These are phyloP conservation scores for Syngnathus floridae DNA, from an alignment of 2,113 vertebrate genomes.

Conservation along the genomic window DNA sequence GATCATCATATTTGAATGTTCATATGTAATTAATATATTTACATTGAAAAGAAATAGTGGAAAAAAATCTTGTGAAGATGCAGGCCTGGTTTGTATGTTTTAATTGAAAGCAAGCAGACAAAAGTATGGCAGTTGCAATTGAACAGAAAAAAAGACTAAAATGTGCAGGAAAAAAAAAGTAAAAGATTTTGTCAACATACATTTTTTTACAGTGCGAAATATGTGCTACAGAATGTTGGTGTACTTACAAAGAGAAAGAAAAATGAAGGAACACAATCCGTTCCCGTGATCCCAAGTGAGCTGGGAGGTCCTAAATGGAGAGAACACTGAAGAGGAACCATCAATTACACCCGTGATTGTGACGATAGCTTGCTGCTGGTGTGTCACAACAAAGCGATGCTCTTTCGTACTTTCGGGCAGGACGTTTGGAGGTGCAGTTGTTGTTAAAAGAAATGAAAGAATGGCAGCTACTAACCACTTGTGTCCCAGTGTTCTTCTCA, in stretches of 20 bases:
- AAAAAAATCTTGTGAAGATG: no score
- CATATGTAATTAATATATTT: no score
- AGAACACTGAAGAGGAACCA: constrained; percentile 12
- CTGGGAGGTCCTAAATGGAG: constrained; percentile 11
- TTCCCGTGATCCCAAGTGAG: constrained; percentile 36
- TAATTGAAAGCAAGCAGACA: constrained; percentile 81
- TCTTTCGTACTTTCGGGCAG: constrained; percentile 20
- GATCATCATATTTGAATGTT: no score
- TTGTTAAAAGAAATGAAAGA: not conserved
- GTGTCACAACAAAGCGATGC: constrained; percentile 24
- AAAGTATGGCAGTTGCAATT: constrained; percentile 71
- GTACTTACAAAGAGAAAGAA: constrained; percentile 30
- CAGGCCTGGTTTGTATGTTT: constrained; percentile 57
- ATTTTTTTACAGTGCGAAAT: constrained; percentile 45
- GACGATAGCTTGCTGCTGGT: constrained; percentile 52
- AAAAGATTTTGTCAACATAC: constrained; percentile 25
- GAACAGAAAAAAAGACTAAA: constrained; percentile 27
- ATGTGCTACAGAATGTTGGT: constrained; percentile 9
- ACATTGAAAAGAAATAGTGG: no score
- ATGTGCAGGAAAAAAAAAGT: constrained; percentile 20
- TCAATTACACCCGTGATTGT: constrained; percentile 20
- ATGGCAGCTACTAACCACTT: not conserved
- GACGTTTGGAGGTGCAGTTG: constrained; percentile 14
- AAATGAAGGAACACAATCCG: constrained; percentile 25
- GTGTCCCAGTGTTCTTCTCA: not conserved